Percentiles rank a stretch among this genome's conserved stretches.
These are phyloP conservation scores for Orientallactaga sibirica DNA, from an alignment of 2,797 vertebrate genomes.

Conservation along the genomic window DNA sequence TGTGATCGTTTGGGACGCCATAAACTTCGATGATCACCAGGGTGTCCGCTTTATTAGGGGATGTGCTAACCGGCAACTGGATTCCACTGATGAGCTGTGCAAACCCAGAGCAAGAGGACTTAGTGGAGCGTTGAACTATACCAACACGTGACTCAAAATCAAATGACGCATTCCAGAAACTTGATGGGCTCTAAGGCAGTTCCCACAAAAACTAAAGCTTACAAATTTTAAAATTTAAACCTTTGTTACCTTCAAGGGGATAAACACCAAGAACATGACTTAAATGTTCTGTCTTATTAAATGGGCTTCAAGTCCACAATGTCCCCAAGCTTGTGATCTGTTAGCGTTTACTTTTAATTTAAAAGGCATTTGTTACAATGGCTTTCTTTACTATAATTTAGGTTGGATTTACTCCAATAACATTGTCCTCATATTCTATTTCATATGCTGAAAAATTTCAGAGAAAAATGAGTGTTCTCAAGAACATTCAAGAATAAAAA, in stretches of 20 bases:
- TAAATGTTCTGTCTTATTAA: neutral
- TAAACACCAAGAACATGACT: neutral
- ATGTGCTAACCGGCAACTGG: slow-evolving; percentile 86
- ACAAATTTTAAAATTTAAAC: neutral
- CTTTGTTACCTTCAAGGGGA: neutral
- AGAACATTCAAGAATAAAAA: slow-evolving; percentile 9
- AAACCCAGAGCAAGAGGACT: slow-evolving; percentile 65
- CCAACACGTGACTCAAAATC: neutral
- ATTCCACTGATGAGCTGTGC: slow-evolving; percentile 92
- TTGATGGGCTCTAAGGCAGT: neutral
- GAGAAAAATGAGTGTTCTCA: slow-evolving; percentile 25
- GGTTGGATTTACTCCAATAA: neutral
- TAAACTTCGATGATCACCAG: slow-evolving; percentile 91
- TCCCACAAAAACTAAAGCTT: neutral
- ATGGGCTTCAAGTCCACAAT: neutral
- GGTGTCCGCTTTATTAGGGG: slow-evolving; percentile 86
- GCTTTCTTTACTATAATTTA: neutral
- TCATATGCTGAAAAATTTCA: neutral
- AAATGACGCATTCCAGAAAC: neutral
- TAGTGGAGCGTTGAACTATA: neutral
- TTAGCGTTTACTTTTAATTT: slow-evolving; percentile 28
- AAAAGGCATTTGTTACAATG: slow-evolving; percentile 6
- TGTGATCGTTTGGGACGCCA: slow-evolving; percentile 89
- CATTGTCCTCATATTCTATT: slow-evolving; percentile 7
- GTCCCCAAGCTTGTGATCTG: neutral